These are phyloP conservation scores for Drosophila azteca DNA, from an alignment of 1,140 invertebrate species.

Conservation along the genomic window DNA sequence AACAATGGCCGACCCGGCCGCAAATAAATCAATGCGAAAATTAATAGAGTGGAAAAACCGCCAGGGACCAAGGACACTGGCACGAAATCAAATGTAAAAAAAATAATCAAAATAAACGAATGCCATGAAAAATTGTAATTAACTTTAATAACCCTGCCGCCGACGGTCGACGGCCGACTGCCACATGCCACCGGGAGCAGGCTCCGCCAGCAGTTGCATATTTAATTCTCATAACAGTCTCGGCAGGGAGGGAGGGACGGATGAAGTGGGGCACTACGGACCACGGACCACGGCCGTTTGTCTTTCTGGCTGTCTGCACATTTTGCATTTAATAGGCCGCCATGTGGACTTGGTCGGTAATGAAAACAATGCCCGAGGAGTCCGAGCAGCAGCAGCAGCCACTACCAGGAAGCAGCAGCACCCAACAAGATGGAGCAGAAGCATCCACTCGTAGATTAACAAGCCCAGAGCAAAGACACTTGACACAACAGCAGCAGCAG, in stretches of 20 bases:
- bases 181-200: slow-evolving; percentile 42
- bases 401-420: slow-evolving; percentile 56
- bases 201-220: slow-evolving; percentile 49
- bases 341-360: slow-evolving; percentile 72
- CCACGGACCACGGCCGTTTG: slow-evolving; percentile 49
- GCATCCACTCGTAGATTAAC: slow-evolving; percentile 73
- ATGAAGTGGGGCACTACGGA: neutral
- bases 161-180: slow-evolving; percentile 1
- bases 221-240: slow-evolving; percentile 72
- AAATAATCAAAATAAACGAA: slow-evolving; percentile 52
- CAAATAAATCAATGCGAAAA: slow-evolving; percentile 74
- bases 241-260: neutral
- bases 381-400: slow-evolving; percentile 1
- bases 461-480: slow-evolving; percentile 73
- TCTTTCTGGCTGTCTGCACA: slow-evolving; percentile 76
- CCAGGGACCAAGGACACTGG: slow-evolving; percentile 66
- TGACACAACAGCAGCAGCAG: slow-evolving; percentile 23
- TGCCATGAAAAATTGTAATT: slow-evolving; percentile 79
- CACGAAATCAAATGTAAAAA: slow-evolving; percentile 41
- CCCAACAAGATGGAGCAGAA: slow-evolving; percentile 20
- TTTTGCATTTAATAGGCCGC: slow-evolving; percentile 80
- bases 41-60: slow-evolving; percentile 80
- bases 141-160: slow-evolving; percentile 77
- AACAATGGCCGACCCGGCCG: slow-evolving; percentile 50
- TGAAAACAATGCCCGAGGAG: slow-evolving; percentile 78